Conservation (phyloP, 35 echinoderm and acorn worm genomes). For the Lytechinus variegatus region DNA sequence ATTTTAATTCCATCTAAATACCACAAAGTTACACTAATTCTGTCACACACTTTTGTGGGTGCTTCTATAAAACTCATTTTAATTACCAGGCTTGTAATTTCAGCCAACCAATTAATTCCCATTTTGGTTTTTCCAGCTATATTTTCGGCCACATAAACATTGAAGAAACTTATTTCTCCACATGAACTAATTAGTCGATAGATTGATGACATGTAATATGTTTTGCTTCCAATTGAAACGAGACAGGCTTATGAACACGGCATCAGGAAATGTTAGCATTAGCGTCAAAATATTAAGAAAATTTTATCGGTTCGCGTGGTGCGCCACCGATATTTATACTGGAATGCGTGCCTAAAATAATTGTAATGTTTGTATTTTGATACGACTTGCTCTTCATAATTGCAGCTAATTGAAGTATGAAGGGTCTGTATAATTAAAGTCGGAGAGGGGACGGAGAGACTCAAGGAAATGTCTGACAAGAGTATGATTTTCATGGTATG, state of each 20-base stretch:
- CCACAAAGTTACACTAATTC: background rate
- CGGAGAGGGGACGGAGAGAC: background rate
- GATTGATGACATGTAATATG: conserved; percentile 19
- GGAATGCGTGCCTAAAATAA: conserved; percentile 31
- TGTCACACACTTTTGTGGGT: background rate
- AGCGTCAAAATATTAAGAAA: conserved; percentile 4
- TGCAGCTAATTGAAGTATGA: background rate
- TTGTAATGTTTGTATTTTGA: background rate
- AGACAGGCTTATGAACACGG: background rate
- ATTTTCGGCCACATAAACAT: background rate
- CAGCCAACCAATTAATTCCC: background rate
- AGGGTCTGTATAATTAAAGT: conserved; percentile 13
- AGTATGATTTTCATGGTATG: background rate
- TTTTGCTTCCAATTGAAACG: conserved; percentile 12
- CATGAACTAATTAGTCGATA: conserved; percentile 4
- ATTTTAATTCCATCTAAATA: background rate
- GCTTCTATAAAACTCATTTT: background rate
- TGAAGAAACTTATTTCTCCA: background rate
- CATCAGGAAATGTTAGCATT: conserved; percentile 17
- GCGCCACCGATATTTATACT: background rate
- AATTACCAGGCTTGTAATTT: background rate
- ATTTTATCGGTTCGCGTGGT: background rate
- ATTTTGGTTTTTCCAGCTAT: background rate
- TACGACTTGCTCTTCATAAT: conserved; percentile 12
- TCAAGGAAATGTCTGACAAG: background rate